phyloP scores from a whole-genome alignment of 2,888 invertebrate species.

The Helicoverpa assulta region DNA sequence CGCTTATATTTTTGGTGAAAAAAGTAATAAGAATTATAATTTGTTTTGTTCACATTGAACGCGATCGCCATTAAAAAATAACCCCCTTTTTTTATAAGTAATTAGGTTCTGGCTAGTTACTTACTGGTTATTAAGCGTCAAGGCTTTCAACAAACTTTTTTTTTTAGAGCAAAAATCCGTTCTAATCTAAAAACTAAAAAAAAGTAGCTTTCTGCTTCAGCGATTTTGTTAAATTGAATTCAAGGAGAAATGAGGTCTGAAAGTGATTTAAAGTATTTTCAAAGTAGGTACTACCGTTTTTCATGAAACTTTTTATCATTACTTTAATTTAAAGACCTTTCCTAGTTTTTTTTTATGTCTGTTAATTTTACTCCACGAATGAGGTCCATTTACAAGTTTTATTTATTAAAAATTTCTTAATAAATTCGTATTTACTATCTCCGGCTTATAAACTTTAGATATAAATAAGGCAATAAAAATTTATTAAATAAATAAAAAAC shows the following conservation, averaged over 20 bases:
- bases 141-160: background rate
- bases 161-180: background rate
- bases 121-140: no score
- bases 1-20: no score
- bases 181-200: conserved; percentile 12
- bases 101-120: no score
- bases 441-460: no score
- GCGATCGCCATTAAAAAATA: no score
- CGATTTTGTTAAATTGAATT: conserved; percentile 38
- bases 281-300: conserved; percentile 21
- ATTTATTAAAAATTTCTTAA: no score
- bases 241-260: conserved; percentile 27
- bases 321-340: conserved; percentile 19
- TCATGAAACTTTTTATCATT: conserved; percentile 25
- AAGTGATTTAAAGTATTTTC: conserved; percentile 38
- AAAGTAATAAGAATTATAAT: no score
- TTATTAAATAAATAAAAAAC: background rate
- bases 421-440: no score
- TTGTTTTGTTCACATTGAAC: no score
- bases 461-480: no score
- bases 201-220: conserved; percentile 18
- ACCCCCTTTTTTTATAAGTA: no score
- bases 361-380: background rate
- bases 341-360: conserved; percentile 21
- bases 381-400: no score